These are phyloP conservation scores for Neodiprion virginianus DNA, from an alignment of 1,140 invertebrate genomes.

Conservation along the genomic window DNA sequence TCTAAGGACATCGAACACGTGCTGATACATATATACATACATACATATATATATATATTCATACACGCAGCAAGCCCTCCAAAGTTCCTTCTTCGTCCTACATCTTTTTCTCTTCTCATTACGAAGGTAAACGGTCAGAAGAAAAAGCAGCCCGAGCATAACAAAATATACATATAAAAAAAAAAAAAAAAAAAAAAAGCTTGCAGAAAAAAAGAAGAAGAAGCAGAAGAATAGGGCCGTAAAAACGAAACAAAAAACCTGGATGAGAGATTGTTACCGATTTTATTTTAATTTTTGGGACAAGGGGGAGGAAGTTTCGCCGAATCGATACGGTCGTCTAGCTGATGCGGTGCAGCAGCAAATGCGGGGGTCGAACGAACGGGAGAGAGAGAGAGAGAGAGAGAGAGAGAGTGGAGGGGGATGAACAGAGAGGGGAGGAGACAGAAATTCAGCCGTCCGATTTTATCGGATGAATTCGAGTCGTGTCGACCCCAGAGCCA, in stretches of 20 bases:
- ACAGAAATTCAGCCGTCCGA: neutral
- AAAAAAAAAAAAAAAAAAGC: neutral
- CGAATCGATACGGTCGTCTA: too few relatives aligned
- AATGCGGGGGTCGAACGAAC: neutral
- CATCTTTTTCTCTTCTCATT: too few relatives aligned
- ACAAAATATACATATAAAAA: neutral
- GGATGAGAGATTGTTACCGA: too few relatives aligned
- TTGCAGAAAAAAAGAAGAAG: neutral
- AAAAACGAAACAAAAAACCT: too few relatives aligned
- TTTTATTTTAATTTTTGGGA: too few relatives aligned
- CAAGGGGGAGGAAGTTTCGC: too few relatives aligned
- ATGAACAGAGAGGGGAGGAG: neutral
- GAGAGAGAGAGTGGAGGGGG: conserved; percentile 4
- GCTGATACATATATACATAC: too few relatives aligned
- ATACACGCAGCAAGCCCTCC: too few relatives aligned
- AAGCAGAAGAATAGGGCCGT: too few relatives aligned
- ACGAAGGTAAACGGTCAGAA: neutral
- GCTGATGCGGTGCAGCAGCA: neutral
- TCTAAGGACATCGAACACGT: too few relatives aligned
- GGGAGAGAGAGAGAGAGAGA: neutral
- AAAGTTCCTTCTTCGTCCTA: too few relatives aligned
- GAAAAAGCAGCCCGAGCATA: neutral
- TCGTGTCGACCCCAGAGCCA: neutral
- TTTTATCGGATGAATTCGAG: conserved; percentile 11
- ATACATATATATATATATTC: too few relatives aligned